Evolutionary conservation across 2,113 vertebrate genomes (phyloP).

Genomic region (Lota lota): DNA sequence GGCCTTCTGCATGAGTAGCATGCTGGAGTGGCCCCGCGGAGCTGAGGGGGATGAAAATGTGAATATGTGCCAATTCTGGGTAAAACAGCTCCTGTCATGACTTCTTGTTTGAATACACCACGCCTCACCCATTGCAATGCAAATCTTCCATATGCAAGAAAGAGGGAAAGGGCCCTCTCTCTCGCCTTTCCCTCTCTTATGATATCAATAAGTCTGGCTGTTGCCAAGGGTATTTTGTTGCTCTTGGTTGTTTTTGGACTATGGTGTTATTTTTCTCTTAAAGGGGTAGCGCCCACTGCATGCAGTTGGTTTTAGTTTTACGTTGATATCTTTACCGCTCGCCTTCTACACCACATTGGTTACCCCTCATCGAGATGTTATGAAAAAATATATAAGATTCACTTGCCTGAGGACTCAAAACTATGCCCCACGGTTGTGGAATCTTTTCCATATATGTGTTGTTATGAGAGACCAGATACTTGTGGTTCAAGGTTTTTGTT

Average conservation of each 20-base stretch:
- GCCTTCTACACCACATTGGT: conserved; percentile 49
- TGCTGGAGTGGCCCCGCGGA: conserved; percentile 26
- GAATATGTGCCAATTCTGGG: conserved; percentile 64
- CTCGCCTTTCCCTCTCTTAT: conserved; percentile 23
- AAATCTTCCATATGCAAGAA: conserved; percentile 72
- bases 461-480: conserved; percentile 79
- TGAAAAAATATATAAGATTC: conserved; percentile 29
- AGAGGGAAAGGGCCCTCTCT: conserved; percentile 43
- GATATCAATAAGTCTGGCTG: conserved; percentile 24
- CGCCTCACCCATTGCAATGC: conserved; percentile 58
- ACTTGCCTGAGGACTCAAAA: conserved; percentile 58
- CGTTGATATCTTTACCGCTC: conserved; percentile 59
- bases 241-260: conserved; percentile 15
- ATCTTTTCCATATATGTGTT: conserved; percentile 35
- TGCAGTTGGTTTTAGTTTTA: conserved; percentile 42
- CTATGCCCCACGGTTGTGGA: conserved; percentile 61
- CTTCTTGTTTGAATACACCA: conserved; percentile 28
- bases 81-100: conserved; percentile 35
- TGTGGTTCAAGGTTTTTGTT: conserved; percentile 75
- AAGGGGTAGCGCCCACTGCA: conserved; percentile 57
- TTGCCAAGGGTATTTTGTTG: conserved; percentile 39
- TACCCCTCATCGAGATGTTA: conserved; percentile 27
- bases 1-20: conserved; percentile 39
- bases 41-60: conserved; percentile 39
- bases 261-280: conserved; percentile 20